These are phyloP conservation scores for Penaeus monodon DNA, from an alignment of 2,888 invertebrate species.

Conservation along the genomic window DNA sequence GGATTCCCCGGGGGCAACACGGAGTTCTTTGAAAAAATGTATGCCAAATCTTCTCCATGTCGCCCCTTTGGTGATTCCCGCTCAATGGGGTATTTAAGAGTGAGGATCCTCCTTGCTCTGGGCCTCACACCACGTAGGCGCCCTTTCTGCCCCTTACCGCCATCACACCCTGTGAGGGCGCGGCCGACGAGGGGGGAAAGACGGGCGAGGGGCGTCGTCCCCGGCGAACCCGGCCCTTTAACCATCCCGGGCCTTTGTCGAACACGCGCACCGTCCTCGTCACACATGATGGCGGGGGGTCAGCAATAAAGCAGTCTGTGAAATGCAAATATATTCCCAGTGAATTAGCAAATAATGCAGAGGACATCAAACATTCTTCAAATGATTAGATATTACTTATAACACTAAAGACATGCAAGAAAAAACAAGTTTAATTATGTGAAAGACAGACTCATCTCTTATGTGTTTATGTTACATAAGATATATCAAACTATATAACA, in stretches of 20 bases:
- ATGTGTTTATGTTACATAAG: too few species aligned
- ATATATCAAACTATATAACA: too few species aligned
- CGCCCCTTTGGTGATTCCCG: constrained; percentile 87
- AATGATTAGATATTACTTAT: too few species aligned
- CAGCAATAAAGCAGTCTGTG: too few species aligned
- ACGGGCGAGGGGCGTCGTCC: constrained; percentile 58
- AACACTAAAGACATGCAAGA: too few species aligned
- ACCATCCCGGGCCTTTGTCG: constrained; percentile 52
- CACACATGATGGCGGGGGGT: constrained; percentile 12
- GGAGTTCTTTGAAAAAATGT: constrained; percentile 97
- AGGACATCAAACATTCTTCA: too few species aligned
- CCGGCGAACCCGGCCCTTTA: constrained; percentile 63
- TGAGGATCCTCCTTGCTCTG: constrained; percentile 76
- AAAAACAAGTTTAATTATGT: too few species aligned
- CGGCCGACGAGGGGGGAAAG: constrained; percentile 52
- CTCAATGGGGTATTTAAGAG: constrained; percentile 65
- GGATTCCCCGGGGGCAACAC: constrained; percentile 90
- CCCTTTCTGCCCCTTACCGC: constrained; percentile 65
- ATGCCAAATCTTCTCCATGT: constrained; percentile 99
- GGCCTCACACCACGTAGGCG: constrained; percentile 65
- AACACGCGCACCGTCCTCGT: constrained; percentile 34
- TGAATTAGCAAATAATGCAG: too few species aligned
- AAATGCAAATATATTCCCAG: too few species aligned
- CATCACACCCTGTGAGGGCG: constrained; percentile 65
- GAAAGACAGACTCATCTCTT: too few species aligned